Base-by-base conservation (phyloP, 1,140 invertebrate species). In the Drosophila nasuta region DNA sequence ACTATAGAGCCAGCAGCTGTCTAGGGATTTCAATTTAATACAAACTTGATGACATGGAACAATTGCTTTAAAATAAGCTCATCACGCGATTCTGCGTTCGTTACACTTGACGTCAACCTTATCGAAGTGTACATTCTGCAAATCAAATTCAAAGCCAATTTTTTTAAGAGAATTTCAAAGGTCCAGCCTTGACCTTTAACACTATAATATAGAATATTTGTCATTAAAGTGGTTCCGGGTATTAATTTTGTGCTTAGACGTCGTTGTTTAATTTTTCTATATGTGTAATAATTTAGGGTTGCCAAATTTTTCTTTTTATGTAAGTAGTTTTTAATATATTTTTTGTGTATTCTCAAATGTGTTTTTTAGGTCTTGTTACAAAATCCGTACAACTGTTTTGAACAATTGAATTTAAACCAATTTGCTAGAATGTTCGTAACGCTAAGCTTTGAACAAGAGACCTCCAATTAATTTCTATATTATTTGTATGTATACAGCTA, bases 401-500 rank as follows among this genome's bases (percentile, higher is more conserved):
- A 1, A 41, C 1, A 41, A 7, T 13, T n/a, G 0, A 43, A 43
- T 43, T 43, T 43, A 43, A 48, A 48, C 6, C 0, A 48, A 48
- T 38, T 38, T 38, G 8, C 35, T 38, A 38, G 35, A 38, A 10
- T 38, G 7, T 11, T 38, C 35, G 35, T 38, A 38, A 38, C 8
- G 8, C 46, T 43, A 43, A 8, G 10, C 46, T 48, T 48, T 48
- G 48, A 63, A 63, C 45, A 49, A 49, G 30, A 33, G 1, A 17
- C 46, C 10, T 38, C 17, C 46, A 48, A 48, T 48, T 48, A 5
- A 48, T 48, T 48, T 48, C 20, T 57, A 57, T 38, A 56, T 52
- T 35, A 17, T 15, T 13, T 54, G 6, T 11, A 10, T 38, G 35
- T 10, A 38, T 38, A 54, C 82, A 95, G 95, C 92, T 95, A 94